Evolutionary conservation across 2,113 vertebrate species (phyloP).

Genomic region (Platanista minor): DNA sequence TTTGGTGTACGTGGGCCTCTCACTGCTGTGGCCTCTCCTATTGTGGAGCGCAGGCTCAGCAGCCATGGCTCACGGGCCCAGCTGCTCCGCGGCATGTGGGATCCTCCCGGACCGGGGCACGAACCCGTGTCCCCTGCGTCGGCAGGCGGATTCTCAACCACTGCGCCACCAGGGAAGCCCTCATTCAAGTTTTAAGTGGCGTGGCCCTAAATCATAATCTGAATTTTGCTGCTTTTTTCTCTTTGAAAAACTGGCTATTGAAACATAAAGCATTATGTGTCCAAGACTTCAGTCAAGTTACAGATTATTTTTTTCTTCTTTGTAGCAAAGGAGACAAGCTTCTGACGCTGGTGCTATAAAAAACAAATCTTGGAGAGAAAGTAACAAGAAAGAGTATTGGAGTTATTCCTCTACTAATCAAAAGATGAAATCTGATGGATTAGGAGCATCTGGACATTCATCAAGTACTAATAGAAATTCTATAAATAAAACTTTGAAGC

Average conservation of each 20-base stretch:
- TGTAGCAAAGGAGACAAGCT: constrained; percentile 80
- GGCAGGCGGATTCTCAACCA: no score
- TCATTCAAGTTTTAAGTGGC: not conserved
- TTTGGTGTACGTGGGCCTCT: no score
- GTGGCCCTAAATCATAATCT: not conserved
- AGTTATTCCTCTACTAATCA: constrained; percentile 70
- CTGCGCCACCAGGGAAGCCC: no score
- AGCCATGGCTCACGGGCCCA: no score
- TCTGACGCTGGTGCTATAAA: constrained; percentile 78
- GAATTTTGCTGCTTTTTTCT: not conserved
- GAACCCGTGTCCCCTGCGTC: no score
- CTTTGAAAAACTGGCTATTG: constrained; percentile 32
- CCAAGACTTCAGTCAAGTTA: constrained; percentile 47
- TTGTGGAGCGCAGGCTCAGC: no score
- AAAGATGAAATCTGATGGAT: constrained; percentile 97
- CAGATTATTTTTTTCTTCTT: constrained; percentile 27
- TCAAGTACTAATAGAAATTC: constrained; percentile 79
- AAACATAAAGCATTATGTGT: constrained; percentile 3
- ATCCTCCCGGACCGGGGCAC: no score
- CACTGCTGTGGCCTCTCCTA: no score
- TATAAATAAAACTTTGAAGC: constrained; percentile 84
- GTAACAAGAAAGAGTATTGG: constrained; percentile 71
- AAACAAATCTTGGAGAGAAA: constrained; percentile 77
- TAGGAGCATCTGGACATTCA: constrained; percentile 86
- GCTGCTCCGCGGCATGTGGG: no score